phyloP scores from a whole-genome alignment of 2,113 vertebrate species.

The Vidua macroura region DNA sequence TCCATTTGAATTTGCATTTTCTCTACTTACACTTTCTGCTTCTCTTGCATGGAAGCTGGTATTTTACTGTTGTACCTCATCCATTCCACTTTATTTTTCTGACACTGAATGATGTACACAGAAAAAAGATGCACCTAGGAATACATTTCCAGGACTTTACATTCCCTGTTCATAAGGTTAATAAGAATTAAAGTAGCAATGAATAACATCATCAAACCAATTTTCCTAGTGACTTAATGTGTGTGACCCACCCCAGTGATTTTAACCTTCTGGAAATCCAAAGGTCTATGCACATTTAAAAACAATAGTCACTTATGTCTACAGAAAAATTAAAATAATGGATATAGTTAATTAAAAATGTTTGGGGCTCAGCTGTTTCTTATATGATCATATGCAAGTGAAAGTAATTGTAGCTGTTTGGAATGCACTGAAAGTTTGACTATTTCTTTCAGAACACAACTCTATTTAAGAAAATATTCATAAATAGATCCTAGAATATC shows the following conservation, averaged over 20 bases:
- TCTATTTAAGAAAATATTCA: not conserved
- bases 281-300: not conserved
- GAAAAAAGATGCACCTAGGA: not conserved
- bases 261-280: not conserved
- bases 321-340: not conserved
- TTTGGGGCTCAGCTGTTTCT: rapidly evolving
- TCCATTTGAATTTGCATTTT: not conserved
- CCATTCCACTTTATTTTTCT: not conserved
- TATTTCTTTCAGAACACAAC: not conserved
- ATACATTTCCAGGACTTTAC: not conserved
- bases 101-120: not conserved
- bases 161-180: not conserved
- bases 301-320: not conserved
- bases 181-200: not conserved
- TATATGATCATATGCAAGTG: not conserved
- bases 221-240: not conserved
- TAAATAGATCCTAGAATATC: not conserved
- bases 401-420: not conserved
- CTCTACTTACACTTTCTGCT: not conserved
- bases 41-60: not conserved
- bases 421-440: not conserved
- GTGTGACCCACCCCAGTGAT: not conserved
- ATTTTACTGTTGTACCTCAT: not conserved
- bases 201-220: not conserved
- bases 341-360: not conserved